phyloP scores from a whole-genome alignment of 1,140 invertebrate genomes.

The Micrasema minimum region DNA sequence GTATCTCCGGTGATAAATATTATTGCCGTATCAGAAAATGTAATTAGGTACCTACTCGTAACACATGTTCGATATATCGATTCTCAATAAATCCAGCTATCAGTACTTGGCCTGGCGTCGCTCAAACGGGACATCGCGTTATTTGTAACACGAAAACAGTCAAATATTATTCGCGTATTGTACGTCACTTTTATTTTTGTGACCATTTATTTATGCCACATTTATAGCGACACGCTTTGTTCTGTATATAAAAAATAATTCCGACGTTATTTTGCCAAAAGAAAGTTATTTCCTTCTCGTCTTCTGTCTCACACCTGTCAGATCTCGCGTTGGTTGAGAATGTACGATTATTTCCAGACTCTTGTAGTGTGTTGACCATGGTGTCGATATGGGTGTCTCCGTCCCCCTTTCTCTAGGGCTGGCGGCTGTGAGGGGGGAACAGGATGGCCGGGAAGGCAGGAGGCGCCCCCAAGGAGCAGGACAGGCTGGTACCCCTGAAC shows the following conservation, averaged over 20 bases:
- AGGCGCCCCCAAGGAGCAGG: conserved; percentile 52
- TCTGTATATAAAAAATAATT: neutral
- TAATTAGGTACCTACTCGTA: neutral
- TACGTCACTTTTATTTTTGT: neutral
- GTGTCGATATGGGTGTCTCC: neutral
- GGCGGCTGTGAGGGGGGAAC: neutral
- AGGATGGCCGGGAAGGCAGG: conserved; percentile 4
- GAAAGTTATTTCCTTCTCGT: conserved; percentile 15
- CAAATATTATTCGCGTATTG: conserved; percentile 9
- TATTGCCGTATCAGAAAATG: conserved; percentile 27
- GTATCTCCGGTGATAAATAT: conserved; percentile 12
- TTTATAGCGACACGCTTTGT: neutral
- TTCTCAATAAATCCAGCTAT: conserved; percentile 12
- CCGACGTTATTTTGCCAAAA: conserved; percentile 15
- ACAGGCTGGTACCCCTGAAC: conserved; percentile 58
- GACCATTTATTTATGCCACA: neutral
- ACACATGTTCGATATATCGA: conserved; percentile 6
- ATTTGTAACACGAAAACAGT: conserved; percentile 2
- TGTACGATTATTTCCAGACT: neutral
- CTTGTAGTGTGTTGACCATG: conserved; percentile 2
- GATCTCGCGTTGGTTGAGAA: neutral
- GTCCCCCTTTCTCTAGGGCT: neutral
- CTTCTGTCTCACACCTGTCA: conserved; percentile 1
- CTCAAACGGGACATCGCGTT: conserved; percentile 6
- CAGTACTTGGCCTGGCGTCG: conserved; percentile 12